Conservation (phyloP, 1,140 invertebrate genomes). For the Piezodorus guildinii region DNA sequence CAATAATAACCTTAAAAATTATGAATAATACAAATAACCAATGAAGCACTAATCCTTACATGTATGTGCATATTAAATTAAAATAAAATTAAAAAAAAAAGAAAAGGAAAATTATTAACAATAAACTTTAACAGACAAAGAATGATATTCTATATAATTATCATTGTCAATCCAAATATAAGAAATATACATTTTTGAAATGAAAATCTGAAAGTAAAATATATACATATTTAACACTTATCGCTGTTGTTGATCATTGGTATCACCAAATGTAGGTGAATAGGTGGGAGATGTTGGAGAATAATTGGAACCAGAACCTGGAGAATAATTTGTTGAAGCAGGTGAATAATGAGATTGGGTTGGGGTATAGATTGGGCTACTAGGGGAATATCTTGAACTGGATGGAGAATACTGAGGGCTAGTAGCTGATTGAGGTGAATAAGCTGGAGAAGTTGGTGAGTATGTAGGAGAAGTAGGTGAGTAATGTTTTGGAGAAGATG, state of each 20-base stretch:
- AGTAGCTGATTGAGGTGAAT: constrained; percentile 69
- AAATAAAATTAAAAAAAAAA: no score
- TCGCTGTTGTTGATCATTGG: constrained; percentile 4
- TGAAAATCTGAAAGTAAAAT: neutral
- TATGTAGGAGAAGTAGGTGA: constrained; percentile 59
- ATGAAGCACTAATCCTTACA: no score
- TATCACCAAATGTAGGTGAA: constrained; percentile 45
- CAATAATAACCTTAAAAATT: no score
- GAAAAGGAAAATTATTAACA: no score
- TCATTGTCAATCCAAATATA: no score
- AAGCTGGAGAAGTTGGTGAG: constrained; percentile 61
- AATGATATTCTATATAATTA: no score
- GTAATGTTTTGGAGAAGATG: constrained; percentile 52
- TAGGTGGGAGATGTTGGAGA: constrained; percentile 60
- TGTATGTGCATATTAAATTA: no score
- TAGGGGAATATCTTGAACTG: constrained; percentile 50
- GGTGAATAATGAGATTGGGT: constrained; percentile 60
- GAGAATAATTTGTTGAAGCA: constrained; percentile 60
- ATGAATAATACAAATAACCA: no score
- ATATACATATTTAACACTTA: constrained; percentile 1
- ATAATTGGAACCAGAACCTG: constrained; percentile 54
- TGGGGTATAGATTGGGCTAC: constrained; percentile 65
- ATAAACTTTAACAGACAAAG: no score
- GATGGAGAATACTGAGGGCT: constrained; percentile 67
- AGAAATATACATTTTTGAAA: no score